Evolutionary conservation across 2,888 invertebrate species (phyloP).

Genomic region (Nebria salina): DNA sequence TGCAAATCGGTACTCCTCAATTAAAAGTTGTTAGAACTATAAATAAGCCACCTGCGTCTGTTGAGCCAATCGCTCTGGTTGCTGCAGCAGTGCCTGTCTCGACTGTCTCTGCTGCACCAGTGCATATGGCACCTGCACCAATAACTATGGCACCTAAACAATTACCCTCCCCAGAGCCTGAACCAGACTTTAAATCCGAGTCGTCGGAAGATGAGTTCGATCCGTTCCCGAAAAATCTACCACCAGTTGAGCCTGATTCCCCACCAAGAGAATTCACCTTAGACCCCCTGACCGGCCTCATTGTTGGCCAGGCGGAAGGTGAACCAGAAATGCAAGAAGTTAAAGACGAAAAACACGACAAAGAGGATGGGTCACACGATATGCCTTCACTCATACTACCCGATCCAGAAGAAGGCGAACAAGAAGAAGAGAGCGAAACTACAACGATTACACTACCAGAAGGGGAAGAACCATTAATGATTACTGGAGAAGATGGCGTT

Average conservation of each 20-base stretch:
- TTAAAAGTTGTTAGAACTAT: constrained; percentile 36
- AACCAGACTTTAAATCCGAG: constrained; percentile 60
- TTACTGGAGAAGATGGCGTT: constrained; percentile 86
- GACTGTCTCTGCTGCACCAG: background rate
- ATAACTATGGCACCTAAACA: constrained; percentile 14
- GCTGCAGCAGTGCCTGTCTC: constrained; percentile 42
- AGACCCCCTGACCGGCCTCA: constrained; percentile 73
- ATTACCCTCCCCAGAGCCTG: constrained; percentile 41
- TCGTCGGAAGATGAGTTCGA: constrained; percentile 73
- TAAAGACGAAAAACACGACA: constrained; percentile 49
- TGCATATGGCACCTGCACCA: background rate
- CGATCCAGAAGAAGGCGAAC: constrained; percentile 53
- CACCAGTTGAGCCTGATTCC: constrained; percentile 69
- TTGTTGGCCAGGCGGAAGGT: constrained; percentile 70
- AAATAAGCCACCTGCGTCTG: constrained; percentile 10
- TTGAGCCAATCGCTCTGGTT: constrained; percentile 21
- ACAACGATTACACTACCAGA: constrained; percentile 55
- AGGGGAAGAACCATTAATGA: constrained; percentile 74
- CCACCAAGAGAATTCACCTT: constrained; percentile 76
- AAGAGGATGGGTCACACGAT: constrained; percentile 22
- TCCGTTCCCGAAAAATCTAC: constrained; percentile 68
- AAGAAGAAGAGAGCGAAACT: constrained; percentile 51
- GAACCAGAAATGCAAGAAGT: constrained; percentile 54
- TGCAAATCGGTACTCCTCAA: constrained; percentile 40
- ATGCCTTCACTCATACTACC: constrained; percentile 61